A percentile compares a stretch with the other conserved stretches of the same genome.
phyloP scores from a whole-genome alignment of 2,888 invertebrate species.

The Diadegma fenestrale region DNA sequence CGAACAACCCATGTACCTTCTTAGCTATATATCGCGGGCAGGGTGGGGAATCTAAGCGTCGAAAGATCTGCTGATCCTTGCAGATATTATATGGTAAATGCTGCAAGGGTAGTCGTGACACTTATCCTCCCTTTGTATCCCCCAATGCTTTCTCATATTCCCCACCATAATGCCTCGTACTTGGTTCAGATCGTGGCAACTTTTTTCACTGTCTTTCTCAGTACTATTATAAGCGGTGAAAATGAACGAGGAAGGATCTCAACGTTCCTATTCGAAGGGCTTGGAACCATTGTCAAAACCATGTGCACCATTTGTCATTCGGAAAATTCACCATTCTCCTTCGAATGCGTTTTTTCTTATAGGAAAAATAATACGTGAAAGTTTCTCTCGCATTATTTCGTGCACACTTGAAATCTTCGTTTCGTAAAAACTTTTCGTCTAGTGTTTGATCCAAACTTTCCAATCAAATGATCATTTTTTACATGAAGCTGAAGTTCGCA shows the following conservation, averaged over 20 bases:
- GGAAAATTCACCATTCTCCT: not conserved
- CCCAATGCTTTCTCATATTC: not conserved
- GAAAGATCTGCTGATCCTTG: slow-evolving; percentile 45
- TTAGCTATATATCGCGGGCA: not conserved
- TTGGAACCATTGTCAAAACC: not conserved
- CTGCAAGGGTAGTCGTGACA: slow-evolving; percentile 45
- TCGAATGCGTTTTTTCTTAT: not conserved
- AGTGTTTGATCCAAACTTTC: not conserved
- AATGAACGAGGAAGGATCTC: slow-evolving; percentile 23
- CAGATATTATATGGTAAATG: slow-evolving; percentile 55
- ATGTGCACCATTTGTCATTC: not conserved
- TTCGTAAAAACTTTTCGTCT: not conserved
- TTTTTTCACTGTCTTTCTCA: not conserved
- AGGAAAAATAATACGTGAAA: not conserved
- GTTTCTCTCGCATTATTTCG: not conserved
- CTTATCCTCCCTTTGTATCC: slow-evolving; percentile 20
- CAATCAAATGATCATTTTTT: not conserved
- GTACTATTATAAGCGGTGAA: slow-evolving; percentile 3
- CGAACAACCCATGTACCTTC: not conserved
- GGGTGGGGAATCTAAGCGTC: slow-evolving; percentile 14
- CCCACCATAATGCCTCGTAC: slow-evolving; percentile 40
- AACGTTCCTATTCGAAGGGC: not conserved
- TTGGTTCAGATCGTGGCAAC: slow-evolving; percentile 20
- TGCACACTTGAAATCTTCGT: not conserved
- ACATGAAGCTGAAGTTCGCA: no score